These are phyloP conservation scores for Enteromius viviparus DNA, from an alignment of 2,797 vertebrate species.

Conservation along the genomic window DNA sequence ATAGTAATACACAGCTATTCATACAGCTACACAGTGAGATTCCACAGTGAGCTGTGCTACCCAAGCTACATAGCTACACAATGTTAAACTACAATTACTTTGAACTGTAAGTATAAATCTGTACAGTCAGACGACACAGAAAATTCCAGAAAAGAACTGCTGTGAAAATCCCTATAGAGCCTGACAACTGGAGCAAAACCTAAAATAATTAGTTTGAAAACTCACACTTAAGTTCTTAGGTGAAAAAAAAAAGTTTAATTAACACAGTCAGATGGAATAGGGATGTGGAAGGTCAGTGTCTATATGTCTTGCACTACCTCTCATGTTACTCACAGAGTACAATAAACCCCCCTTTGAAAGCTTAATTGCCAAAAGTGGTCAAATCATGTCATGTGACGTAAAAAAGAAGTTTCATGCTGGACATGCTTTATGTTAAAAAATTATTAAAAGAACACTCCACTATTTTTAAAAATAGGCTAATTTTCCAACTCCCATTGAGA, in stretches of 20 bases:
- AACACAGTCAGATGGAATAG: constrained; percentile 23
- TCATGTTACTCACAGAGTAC: not conserved
- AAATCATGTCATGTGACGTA: no score
- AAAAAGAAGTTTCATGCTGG: no score
- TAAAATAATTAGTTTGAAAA: constrained; percentile 30
- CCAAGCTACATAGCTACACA: not conserved
- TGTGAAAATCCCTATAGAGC: constrained; percentile 6
- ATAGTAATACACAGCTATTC: not conserved
- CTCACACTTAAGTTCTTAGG: constrained; percentile 19
- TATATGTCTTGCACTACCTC: constrained; percentile 1
- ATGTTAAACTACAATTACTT: not conserved
- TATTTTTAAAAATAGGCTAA: no score
- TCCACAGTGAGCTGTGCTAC: not conserved
- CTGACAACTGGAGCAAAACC: constrained; percentile 21
- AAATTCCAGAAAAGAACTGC: not conserved
- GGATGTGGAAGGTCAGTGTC: not conserved
- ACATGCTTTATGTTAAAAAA: no score
- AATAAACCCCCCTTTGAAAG: no score
- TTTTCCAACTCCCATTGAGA: no score
- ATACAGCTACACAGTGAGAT: not conserved
- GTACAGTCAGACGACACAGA: not conserved
- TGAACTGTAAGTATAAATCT: not conserved
- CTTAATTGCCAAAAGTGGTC: no score
- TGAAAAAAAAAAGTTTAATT: constrained; percentile 22
- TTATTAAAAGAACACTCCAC: no score